Conservation (phyloP, 1,140 invertebrate genomes). For the Cyclargus thomasi region DNA sequence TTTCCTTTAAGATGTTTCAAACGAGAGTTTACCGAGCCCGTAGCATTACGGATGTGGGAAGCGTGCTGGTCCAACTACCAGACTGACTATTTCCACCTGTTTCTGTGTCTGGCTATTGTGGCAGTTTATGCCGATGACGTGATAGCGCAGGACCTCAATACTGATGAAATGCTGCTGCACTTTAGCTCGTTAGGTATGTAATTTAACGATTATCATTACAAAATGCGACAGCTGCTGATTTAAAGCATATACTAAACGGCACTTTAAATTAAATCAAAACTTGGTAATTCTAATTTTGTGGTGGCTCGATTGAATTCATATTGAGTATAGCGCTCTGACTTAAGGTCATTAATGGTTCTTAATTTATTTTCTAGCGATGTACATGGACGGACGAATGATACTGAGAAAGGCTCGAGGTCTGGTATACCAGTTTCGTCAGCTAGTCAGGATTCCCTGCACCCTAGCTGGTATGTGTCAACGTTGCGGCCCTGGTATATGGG, state of each 20-base stretch:
- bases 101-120: conserved; percentile 92
- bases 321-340: too few relatives aligned
- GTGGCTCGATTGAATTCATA: too few relatives aligned
- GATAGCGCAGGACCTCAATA: conserved; percentile 89
- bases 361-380: conserved; percentile 82
- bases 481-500: conserved; percentile 94
- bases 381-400: conserved; percentile 95
- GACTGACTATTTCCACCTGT: conserved; percentile 94
- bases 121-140: conserved; percentile 95
- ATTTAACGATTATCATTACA: too few relatives aligned
- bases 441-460: conserved; percentile 91
- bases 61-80: conserved; percentile 95
- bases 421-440: conserved; percentile 90
- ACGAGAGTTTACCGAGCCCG: conserved; percentile 90
- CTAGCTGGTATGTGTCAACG: conserved; percentile 89
- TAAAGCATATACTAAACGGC: too few relatives aligned
- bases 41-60: conserved; percentile 94
- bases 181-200: conserved; percentile 88
- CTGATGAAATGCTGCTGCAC: conserved; percentile 95
- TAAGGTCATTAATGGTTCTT: neutral
- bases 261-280: too few relatives aligned
- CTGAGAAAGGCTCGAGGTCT: conserved; percentile 93
- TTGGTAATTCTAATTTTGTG: too few relatives aligned
- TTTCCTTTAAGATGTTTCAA: conserved; percentile 82
- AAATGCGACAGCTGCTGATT: too few relatives aligned